Base-by-base conservation (phyloP, 2,888 invertebrate species). In the Apodemia duryi region DNA sequence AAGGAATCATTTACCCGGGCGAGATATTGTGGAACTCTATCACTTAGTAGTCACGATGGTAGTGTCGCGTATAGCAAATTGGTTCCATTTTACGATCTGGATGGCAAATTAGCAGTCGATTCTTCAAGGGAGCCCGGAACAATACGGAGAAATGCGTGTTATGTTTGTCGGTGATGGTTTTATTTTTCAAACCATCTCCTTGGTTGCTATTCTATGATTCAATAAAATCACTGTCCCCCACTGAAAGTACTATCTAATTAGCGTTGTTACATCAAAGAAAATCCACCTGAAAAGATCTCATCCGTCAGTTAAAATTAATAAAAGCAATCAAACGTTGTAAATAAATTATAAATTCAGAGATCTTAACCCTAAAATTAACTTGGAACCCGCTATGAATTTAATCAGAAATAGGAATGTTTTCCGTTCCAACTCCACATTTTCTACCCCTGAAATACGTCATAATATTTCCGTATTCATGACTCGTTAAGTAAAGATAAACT, bases 321-420 rank as follows among this genome's bases (percentile, higher is more conserved):
- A 57, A 32, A 57, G 32, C 57, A 54, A 54, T 57, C 57, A 11
- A 57, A 32, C 13, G 13, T 13, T 13, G 29, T 32, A 32, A 57
- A 57, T 57, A 32, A 57, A 57, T 57, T 32, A 57, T 29, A 57
- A 57, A 57, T 57, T 57, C 57, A 57, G 13, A 57, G 57, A 57
- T 57, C 52, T 54, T 13, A 57, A 29, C 32, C 57, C 57, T 11
- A 49, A 49, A 49, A 13, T 57, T 57, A 35, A 35, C 13, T 13
- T 13, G 32, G 35, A 57, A 57, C 13, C 32, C 32, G 57, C 57
- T 6, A 57, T 32, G 57, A 57, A 35, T 57, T 57, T 57, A 57
- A 57, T 57, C 57, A 57, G 57, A 57, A 57, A 32, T 57, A 57
- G 57, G 57, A 57, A 57, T 57, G 35, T 57, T 57, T 57, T 57